phyloP scores from a whole-genome alignment of 2,113 vertebrate species.

The Ochotona princeps region DNA sequence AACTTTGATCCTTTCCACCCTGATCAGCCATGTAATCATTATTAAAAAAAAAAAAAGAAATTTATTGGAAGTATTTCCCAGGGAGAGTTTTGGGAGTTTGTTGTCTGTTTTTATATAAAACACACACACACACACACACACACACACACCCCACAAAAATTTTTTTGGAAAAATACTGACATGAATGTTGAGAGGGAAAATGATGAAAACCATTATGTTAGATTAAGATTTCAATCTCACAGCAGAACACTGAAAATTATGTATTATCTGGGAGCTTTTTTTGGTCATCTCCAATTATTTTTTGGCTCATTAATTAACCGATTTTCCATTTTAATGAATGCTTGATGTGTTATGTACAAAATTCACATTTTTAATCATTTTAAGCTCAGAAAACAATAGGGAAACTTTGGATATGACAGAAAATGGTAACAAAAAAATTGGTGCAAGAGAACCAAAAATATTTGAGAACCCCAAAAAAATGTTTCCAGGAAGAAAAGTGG shows the following conservation, averaged over 20 bases:
- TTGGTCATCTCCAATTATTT: slow-evolving; percentile 26
- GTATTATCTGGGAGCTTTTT: background rate
- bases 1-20: too few species aligned
- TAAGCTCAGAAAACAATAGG: slow-evolving; percentile 7
- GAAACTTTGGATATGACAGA: slow-evolving; percentile 22
- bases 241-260: background rate
- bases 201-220: background rate
- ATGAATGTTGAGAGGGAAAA: slow-evolving; percentile 2
- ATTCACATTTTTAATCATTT: slow-evolving; percentile 37
- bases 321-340: slow-evolving; percentile 53
- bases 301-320: background rate
- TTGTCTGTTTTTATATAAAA: too few species aligned
- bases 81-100: too few species aligned
- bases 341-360: slow-evolving; percentile 49
- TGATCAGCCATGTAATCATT: too few species aligned
- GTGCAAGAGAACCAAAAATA: background rate
- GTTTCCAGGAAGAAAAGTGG: background rate
- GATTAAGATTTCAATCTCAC: background rate
- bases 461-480: slow-evolving; percentile 35
- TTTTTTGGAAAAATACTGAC: background rate
- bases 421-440: slow-evolving; percentile 28
- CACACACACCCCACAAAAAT: too few species aligned
- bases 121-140: too few species aligned
- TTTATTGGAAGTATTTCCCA: too few species aligned
- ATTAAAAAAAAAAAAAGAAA: too few species aligned